Percentiles rank a stretch among this genome's conserved stretches.
Evolutionary conservation across 2,797 vertebrate genomes (phyloP).

Genomic region (Etheostoma perlongum): DNA sequence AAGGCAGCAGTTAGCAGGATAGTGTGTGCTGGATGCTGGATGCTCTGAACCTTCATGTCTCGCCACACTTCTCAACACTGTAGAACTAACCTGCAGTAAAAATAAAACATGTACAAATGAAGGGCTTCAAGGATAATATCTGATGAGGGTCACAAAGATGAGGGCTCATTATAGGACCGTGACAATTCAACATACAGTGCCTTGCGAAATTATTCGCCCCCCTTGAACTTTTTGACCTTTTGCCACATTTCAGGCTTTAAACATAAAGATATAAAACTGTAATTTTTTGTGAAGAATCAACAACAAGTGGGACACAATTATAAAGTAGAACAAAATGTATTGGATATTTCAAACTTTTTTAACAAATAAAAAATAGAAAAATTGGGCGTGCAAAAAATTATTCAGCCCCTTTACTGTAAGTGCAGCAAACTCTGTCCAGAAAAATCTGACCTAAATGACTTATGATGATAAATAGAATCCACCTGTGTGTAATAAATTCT

Average conservation of each 20-base stretch:
- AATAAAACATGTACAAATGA: slow-evolving; percentile 12
- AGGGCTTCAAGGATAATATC: not conserved
- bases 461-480: too few species aligned
- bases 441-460: too few species aligned
- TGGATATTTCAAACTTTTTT: too few species aligned
- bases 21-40: slow-evolving; percentile 21
- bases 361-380: too few species aligned
- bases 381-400: slow-evolving; percentile 51
- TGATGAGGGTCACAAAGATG: slow-evolving; percentile 4
- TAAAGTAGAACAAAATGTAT: too few species aligned
- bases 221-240: too few species aligned
- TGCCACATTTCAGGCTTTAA: too few species aligned
- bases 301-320: too few species aligned
- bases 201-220: too few species aligned
- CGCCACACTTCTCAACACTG: slow-evolving; percentile 36
- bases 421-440: slow-evolving; percentile 45
- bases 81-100: slow-evolving; percentile 21
- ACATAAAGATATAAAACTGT: too few species aligned
- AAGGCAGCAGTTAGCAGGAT: slow-evolving; percentile 24
- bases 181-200: not conserved
- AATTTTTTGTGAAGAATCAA: too few species aligned
- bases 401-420: slow-evolving; percentile 63
- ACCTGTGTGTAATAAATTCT: too few species aligned
- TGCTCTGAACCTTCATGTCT: slow-evolving; percentile 23
- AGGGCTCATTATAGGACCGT: not conserved